phyloP scores from a whole-genome alignment of 2,797 vertebrate genomes.

The Myotis daubentonii region DNA sequence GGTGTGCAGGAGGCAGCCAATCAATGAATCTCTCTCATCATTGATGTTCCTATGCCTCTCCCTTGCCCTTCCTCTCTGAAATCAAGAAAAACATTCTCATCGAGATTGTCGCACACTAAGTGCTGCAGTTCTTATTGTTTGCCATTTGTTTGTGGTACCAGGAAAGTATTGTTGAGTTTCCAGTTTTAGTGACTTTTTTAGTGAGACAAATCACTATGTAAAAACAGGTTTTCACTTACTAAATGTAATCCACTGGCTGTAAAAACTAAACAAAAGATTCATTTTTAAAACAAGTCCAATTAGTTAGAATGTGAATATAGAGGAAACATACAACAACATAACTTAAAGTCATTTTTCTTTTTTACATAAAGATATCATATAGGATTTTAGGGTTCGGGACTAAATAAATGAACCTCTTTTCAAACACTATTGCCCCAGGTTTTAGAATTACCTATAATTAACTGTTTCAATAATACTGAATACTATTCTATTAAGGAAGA shows the following conservation, averaged over 20 bases:
- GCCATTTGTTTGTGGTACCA: too few relatives aligned
- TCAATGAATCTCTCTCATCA: too few relatives aligned
- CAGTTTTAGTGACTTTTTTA: too few relatives aligned
- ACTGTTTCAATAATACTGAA: slow-evolving; percentile 35
- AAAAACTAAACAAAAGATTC: neutral
- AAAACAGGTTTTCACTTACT: neutral
- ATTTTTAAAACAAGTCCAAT: neutral
- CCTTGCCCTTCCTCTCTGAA: too few relatives aligned
- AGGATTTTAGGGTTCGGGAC: neutral
- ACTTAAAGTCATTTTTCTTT: neutral
- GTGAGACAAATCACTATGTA: neutral
- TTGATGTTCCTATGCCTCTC: too few relatives aligned
- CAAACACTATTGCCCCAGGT: neutral
- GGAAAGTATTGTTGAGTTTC: too few relatives aligned
- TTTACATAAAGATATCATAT: neutral
- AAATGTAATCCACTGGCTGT: neutral
- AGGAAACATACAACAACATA: neutral
- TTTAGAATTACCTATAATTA: neutral
- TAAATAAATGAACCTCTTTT: neutral
- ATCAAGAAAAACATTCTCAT: too few relatives aligned
- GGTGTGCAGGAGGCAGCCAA: too few relatives aligned
- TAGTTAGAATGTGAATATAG: neutral
- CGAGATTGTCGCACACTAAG: neutral
- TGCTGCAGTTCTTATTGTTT: too few relatives aligned
- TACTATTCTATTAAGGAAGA: neutral